Evolutionary conservation across 1,140 invertebrate genomes (phyloP).

Genomic region (Nixonia krombeini): DNA sequence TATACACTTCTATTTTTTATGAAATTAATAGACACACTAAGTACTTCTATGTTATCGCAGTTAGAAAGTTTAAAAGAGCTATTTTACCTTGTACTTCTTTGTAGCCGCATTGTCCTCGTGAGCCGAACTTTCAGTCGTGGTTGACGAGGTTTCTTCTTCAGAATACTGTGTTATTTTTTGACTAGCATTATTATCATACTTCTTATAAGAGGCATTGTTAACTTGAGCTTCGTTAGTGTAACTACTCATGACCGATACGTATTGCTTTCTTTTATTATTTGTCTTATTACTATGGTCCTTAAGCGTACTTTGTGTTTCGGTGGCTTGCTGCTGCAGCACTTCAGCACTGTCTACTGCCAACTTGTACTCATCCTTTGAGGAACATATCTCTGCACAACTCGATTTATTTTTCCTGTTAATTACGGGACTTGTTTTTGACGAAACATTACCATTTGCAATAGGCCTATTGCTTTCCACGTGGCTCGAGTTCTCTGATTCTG

Average conservation of each 20-base stretch:
- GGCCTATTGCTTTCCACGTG: too few relatives aligned
- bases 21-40: too few relatives aligned
- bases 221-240: slow-evolving; percentile 48
- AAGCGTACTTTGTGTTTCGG: slow-evolving; percentile 37
- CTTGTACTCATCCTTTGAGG: slow-evolving; percentile 53
- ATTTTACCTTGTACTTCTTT: slow-evolving; percentile 53
- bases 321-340: slow-evolving; percentile 13
- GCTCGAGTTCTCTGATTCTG: too few relatives aligned
- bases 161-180: slow-evolving; percentile 65
- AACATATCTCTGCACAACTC: slow-evolving; percentile 8
- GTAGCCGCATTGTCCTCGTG: slow-evolving; percentile 69
- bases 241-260: slow-evolving; percentile 9
- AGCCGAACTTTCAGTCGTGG: slow-evolving; percentile 80
- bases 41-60: too few relatives aligned
- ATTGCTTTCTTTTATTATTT: slow-evolving; percentile 57
- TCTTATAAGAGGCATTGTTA: slow-evolving; percentile 59
- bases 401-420: slow-evolving; percentile 52
- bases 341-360: slow-evolving; percentile 49
- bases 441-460: slow-evolving; percentile 16
- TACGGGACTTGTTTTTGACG: slow-evolving; percentile 51
- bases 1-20: too few relatives aligned
- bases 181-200: slow-evolving; percentile 58
- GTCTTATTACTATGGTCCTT: slow-evolving; percentile 46
- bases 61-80: too few relatives aligned
- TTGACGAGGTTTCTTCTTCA: slow-evolving; percentile 81